Conservation (phyloP, 2,113 vertebrate species). For the Cardinalis cardinalis region DNA sequence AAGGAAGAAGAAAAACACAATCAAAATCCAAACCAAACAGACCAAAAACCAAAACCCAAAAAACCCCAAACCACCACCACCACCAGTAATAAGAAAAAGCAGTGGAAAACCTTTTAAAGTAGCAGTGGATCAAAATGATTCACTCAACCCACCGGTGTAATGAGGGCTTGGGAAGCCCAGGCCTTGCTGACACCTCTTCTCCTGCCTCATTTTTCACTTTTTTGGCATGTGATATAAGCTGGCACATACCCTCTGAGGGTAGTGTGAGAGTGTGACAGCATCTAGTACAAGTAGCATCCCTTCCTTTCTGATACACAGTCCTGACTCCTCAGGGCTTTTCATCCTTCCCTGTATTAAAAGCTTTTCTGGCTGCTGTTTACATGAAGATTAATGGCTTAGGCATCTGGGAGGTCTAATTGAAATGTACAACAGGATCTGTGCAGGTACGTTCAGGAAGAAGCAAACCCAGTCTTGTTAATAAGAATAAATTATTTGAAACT, state of each 20-base stretch:
- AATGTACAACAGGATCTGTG: neutral
- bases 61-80: fast-evolving
- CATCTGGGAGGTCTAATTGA: neutral
- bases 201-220: neutral
- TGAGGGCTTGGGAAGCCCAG: neutral
- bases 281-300: neutral
- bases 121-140: neutral
- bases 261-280: fast-evolving
- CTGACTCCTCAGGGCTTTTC: neutral
- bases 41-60: neutral
- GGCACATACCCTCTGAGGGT: fast-evolving
- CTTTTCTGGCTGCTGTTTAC: neutral
- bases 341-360: neutral
- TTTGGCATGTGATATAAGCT: neutral
- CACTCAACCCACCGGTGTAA: fast-evolving
- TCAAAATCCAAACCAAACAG: neutral
- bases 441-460: neutral
- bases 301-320: neutral
- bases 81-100: neutral
- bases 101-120: neutral
- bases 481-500: neutral
- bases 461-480: neutral
- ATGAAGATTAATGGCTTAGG: neutral
- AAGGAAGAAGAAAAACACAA: neutral
- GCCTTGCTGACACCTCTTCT: neutral